Evolutionary conservation across 2,888 invertebrate genomes (phyloP).

Genomic region (Sepiola atlantica): DNA sequence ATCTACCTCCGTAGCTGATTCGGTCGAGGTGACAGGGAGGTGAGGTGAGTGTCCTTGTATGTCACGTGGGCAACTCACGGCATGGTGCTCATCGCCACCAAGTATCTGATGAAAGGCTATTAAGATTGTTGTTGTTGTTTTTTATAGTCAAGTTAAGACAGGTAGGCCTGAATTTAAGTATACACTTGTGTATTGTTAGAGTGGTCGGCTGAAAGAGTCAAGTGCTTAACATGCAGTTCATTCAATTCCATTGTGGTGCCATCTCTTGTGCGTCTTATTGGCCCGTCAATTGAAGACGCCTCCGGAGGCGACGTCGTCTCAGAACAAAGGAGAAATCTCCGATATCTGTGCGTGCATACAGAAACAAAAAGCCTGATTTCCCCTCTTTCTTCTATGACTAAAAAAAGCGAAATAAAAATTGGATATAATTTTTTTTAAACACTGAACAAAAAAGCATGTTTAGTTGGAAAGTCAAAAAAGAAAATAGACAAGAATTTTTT

Average conservation of each 20-base stretch:
- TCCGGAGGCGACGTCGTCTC: not conserved
- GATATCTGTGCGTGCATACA: not conserved
- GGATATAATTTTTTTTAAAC: too few species aligned
- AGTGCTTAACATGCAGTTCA: slow-evolving; percentile 32
- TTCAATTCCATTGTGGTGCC: not conserved
- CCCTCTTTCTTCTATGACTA: too few species aligned
- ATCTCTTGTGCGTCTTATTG: not conserved
- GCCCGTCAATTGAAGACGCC: slow-evolving; percentile 32
- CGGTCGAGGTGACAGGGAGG: not conserved
- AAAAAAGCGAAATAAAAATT: too few species aligned
- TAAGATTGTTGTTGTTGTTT: not conserved
- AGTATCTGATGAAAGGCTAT: not conserved
- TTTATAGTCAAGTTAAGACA: not conserved
- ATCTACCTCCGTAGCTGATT: not conserved
- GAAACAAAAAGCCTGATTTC: not conserved
- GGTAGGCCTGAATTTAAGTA: slow-evolving; percentile 19
- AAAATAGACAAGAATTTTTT: too few species aligned
- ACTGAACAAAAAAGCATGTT: too few species aligned
- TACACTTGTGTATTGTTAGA: slow-evolving; percentile 17
- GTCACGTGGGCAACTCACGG: not conserved
- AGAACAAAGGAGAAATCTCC: not conserved
- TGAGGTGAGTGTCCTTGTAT: not conserved
- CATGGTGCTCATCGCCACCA: not conserved
- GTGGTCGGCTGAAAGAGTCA: not conserved
- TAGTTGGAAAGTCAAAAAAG: too few species aligned